These are phyloP conservation scores for Xiphophorus couchianus DNA, from an alignment of 2,113 vertebrate genomes.

Conservation along the genomic window DNA sequence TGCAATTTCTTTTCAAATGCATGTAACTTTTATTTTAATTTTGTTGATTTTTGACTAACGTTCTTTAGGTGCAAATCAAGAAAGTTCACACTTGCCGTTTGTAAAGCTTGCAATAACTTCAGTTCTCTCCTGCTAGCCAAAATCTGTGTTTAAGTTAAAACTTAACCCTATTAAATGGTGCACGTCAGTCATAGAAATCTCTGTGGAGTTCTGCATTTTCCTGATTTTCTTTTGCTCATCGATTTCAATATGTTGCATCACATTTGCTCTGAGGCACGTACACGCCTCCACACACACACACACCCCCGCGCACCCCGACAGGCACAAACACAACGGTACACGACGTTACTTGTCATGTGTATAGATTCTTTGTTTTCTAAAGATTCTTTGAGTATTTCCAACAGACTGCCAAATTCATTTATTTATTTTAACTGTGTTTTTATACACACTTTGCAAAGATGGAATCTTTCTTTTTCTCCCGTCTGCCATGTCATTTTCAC, in stretches of 20 bases:
- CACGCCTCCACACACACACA: not conserved
- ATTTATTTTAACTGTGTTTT: not conserved
- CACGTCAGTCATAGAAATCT: constrained; percentile 26
- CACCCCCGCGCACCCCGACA: not conserved
- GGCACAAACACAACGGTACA: constrained; percentile 16
- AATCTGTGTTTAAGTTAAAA: constrained; percentile 8
- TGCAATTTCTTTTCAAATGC: too few relatives aligned
- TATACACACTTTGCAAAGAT: not conserved
- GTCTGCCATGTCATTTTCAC: constrained; percentile 48
- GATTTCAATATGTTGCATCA: constrained; percentile 69
- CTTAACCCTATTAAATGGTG: constrained; percentile 8
- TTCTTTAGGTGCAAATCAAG: not conserved
- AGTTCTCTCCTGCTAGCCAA: constrained; percentile 12
- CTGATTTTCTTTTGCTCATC: constrained; percentile 38
- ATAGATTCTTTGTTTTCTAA: constrained; percentile 22
- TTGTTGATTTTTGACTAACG: not conserved
- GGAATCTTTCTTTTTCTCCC: not conserved
- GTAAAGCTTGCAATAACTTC: not conserved
- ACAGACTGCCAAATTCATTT: not conserved
- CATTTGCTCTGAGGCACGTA: constrained; percentile 29
- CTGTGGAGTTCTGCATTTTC: constrained; percentile 7
- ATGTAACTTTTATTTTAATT: too few relatives aligned
- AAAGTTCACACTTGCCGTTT: not conserved
- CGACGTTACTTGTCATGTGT: constrained; percentile 9
- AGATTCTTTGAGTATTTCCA: constrained; percentile 1